Base-by-base conservation (phyloP, 1,140 invertebrate species). In the Hylaeus anthracinus region DNA sequence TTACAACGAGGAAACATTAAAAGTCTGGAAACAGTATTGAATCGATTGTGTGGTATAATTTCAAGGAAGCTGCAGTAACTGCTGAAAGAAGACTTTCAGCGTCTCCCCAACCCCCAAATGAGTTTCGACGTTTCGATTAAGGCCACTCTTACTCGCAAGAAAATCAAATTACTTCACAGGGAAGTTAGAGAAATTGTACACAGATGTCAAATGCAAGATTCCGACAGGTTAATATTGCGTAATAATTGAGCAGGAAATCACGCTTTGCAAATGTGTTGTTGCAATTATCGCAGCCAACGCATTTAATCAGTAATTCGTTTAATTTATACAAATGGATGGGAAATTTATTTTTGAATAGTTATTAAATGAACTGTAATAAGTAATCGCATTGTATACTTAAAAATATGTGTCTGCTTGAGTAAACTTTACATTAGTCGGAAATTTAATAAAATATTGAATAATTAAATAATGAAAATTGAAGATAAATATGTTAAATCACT, bases 81-180 rank as follows among this genome's bases (percentile, higher is more conserved):
- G 26, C 63, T 45, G 43, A 66, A 82, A 82, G 74, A 66, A 82
- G 78, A 84, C 58, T 69, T 77, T 77, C 77, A 77, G 82, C 64
- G 66, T 66, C 71, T 81, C 37, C 9, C 39, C 43, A 60, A 66
- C 51, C 58, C 56, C 73, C 45, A 86, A 86, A 86, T 72, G 85
- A 85, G 79, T 81, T 82, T 84, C 83, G 83, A 86, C 83, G 85
- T 79, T 72, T 86, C 85, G 83, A 86, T 86, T 86, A 85, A 86
- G 83, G 83, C 70, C 75, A 72, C 45, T 72, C 58, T 69, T 67
- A 61, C 66, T 55, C 39, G 56, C 26, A 60, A 39, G 71, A 77
- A 80, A 61, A 81, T 67, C 69, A 78, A 81, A 81, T 81, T 63
- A 53, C 51, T 71, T 26, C 60, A 45, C 48, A 79, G 65, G 72